Evolutionary conservation across 2,113 vertebrate species (phyloP).

Genomic region (Xiphophorus hellerii): DNA sequence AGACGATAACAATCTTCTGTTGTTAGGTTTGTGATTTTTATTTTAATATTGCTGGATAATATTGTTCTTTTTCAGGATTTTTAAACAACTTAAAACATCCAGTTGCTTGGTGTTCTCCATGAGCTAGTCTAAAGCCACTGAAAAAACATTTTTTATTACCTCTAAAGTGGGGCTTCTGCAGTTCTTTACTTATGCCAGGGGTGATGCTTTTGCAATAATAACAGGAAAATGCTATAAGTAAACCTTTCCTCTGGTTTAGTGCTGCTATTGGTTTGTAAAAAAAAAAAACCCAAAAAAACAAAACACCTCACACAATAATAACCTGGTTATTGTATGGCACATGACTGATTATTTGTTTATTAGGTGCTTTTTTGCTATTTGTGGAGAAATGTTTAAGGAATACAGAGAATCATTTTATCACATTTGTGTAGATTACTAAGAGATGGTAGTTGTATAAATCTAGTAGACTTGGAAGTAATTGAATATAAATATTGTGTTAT

Average conservation of each 20-base stretch:
- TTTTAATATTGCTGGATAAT: neutral
- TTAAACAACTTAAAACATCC: neutral
- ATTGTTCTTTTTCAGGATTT: neutral
- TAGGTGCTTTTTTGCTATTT: neutral
- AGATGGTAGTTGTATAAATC: neutral
- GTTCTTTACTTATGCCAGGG: neutral
- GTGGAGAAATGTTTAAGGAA: neutral
- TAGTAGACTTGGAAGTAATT: neutral
- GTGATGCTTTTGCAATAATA: neutral
- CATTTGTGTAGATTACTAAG: neutral
- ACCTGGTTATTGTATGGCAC: neutral
- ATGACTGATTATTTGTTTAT: neutral
- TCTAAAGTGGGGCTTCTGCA: neutral
- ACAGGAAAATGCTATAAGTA: neutral
- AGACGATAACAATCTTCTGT: neutral
- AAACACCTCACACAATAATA: no score
- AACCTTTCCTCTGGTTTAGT: neutral
- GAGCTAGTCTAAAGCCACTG: no score
- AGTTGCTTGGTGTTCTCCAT: neutral
- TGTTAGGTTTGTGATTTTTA: neutral
- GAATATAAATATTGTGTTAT: neutral
- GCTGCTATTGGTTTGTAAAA: no score
- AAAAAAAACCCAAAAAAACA: no score
- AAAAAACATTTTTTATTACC: no score
- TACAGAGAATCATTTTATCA: neutral